phyloP scores from a whole-genome alignment of 2,888 invertebrate genomes.

The Teleogryllus oceanicus region DNA sequence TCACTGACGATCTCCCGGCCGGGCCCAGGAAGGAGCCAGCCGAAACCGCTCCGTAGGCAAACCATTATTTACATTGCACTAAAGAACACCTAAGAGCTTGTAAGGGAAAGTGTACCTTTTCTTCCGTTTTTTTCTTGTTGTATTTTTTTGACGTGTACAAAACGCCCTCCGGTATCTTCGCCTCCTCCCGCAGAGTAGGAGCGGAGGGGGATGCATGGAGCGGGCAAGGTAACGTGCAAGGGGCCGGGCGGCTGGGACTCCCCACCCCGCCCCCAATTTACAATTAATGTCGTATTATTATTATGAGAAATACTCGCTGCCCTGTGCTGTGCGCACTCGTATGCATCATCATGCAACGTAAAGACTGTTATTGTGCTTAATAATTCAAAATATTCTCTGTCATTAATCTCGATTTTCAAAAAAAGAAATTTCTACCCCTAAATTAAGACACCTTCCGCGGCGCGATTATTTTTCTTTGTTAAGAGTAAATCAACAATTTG shows the following conservation, averaged over 20 bases:
- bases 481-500: no score
- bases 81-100: neutral
- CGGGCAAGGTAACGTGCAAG: no score
- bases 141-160: neutral
- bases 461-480: no score
- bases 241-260: neutral
- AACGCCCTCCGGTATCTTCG: neutral
- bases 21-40: no score
- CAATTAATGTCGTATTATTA: constrained; percentile 9
- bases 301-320: neutral
- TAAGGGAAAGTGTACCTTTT: neutral
- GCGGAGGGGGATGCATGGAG: no score
- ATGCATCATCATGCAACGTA: neutral
- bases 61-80: neutral
- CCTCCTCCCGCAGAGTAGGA: neutral
- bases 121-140: no score
- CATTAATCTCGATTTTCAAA: constrained; percentile 3
- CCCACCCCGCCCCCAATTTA: neutral
- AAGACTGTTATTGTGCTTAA: neutral
- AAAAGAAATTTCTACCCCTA: neutral
- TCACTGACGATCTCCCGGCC: no score
- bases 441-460: no score
- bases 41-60: no score
- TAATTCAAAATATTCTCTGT: neutral
- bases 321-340: neutral